phyloP scores from a whole-genome alignment of 2,113 vertebrate genomes.

The Diphyllodes magnificus region DNA sequence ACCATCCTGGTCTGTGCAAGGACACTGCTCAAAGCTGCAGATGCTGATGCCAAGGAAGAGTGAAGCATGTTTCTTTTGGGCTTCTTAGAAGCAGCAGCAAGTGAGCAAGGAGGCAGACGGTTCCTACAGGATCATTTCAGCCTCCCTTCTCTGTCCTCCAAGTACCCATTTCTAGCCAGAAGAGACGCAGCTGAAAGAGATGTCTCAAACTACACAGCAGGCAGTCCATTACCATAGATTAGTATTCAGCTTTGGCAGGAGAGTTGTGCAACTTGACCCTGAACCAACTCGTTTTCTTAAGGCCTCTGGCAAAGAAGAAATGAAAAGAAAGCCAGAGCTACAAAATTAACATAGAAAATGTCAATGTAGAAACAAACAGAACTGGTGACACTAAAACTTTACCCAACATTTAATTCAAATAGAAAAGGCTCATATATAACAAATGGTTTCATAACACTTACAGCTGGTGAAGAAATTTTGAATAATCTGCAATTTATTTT shows the following conservation, averaged over 20 bases:
- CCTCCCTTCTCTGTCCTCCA: background rate
- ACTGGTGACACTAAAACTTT: background rate
- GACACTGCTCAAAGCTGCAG: background rate
- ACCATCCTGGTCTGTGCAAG: background rate
- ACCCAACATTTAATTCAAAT: background rate
- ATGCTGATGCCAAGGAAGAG: background rate
- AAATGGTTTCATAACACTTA: background rate
- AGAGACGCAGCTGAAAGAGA: background rate
- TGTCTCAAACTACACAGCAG: background rate
- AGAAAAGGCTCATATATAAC: background rate
- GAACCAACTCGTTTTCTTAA: background rate
- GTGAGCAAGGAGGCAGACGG: accelerated
- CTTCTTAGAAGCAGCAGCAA: background rate
- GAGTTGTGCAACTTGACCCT: background rate
- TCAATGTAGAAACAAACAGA: background rate
- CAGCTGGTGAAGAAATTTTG: background rate
- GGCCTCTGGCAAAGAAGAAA: background rate
- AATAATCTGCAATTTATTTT: background rate
- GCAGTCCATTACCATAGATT: background rate
- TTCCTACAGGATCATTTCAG: background rate
- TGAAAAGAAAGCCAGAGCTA: background rate
- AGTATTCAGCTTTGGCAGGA: background rate
- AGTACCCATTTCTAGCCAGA: background rate
- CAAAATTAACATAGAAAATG: background rate
- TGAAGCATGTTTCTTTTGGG: background rate